Evolutionary conservation across 1,140 invertebrate species (phyloP).

Genomic region (Aphis craccivora): DNA sequence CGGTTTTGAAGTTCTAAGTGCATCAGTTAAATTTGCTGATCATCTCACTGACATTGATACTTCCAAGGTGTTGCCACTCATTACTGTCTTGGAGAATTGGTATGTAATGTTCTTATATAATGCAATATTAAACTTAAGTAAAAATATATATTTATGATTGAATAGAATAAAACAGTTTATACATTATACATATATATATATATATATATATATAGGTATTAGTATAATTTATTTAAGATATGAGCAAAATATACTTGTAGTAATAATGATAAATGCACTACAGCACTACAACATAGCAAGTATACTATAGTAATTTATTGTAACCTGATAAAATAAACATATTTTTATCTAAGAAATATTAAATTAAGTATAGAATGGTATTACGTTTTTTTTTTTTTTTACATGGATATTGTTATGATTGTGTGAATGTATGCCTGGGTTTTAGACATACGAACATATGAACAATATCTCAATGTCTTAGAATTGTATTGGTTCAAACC

Average conservation of each 20-base stretch:
- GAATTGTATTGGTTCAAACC: no score
- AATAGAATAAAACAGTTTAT: no score
- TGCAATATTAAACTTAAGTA: neutral
- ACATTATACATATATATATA: neutral
- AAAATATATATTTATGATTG: no score
- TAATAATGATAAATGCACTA: neutral
- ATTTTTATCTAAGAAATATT: no score
- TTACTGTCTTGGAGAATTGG: slow-evolving; percentile 47
- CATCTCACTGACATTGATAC: slow-evolving; percentile 5
- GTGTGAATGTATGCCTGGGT: no score
- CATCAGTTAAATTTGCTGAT: slow-evolving; percentile 49
- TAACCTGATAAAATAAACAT: neutral
- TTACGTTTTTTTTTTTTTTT: no score
- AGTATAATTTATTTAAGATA: neutral
- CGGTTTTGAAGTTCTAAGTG: slow-evolving; percentile 23
- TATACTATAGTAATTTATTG: neutral
- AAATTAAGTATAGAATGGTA: no score
- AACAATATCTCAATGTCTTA: no score
- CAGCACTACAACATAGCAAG: no score
- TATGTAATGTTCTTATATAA: neutral
- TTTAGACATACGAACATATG: no score
- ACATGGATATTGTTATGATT: no score
- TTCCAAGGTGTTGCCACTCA: neutral
- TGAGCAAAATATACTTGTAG: neutral
- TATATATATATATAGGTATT: neutral